phyloP scores from a whole-genome alignment of 1,140 invertebrate species.

The Scaptomyza montana region DNA sequence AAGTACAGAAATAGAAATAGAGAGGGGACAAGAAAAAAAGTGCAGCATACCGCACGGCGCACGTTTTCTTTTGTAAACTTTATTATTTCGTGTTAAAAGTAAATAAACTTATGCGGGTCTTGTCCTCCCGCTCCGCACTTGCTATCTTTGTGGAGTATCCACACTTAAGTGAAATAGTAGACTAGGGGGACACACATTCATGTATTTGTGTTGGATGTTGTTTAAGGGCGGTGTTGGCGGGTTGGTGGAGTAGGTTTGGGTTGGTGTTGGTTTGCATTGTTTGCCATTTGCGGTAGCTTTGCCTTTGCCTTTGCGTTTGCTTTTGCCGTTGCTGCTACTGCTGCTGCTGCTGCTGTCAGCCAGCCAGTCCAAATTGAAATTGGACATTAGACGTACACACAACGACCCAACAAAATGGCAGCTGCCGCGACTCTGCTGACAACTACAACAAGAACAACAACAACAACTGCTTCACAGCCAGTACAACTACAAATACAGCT shows the following conservation, averaged over 20 bases:
- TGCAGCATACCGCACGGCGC: constrained; percentile 60
- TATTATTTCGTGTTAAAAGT: constrained; percentile 81
- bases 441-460: constrained; percentile 39
- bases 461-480: constrained; percentile 2
- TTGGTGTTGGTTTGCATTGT: constrained; percentile 35
- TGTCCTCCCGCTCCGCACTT: background rate
- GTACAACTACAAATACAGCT: background rate
- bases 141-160: constrained; percentile 31
- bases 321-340: background rate
- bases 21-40: constrained; percentile 35
- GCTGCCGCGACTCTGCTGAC: constrained; percentile 65
- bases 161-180: constrained; percentile 59
- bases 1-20: background rate
- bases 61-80: constrained; percentile 80
- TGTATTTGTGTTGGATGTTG: background rate
- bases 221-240: background rate
- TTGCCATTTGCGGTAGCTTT: constrained; percentile 51
- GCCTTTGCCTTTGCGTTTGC: constrained; percentile 44
- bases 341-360: constrained; percentile 47
- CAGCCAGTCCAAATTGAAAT: constrained; percentile 79
- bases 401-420: constrained; percentile 62
- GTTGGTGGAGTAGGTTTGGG: background rate
- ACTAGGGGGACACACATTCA: constrained; percentile 33
- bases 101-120: constrained; percentile 73
- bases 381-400: constrained; percentile 74